Evolutionary conservation across 2,797 vertebrate genomes (phyloP).

Genomic region (Eremophila alpestris): DNA sequence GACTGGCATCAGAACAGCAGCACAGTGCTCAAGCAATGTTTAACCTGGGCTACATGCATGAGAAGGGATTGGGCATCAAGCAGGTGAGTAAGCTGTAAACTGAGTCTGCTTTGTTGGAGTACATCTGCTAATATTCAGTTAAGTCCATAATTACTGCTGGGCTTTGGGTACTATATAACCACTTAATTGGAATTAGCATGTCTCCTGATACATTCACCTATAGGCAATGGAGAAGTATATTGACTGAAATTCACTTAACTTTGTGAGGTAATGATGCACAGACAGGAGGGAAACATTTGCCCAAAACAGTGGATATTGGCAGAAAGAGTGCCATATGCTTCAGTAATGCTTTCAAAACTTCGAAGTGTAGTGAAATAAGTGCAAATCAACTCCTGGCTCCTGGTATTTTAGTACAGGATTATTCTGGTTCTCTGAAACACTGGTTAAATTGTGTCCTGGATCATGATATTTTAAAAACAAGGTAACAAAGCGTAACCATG

Average conservation of each 20-base stretch:
- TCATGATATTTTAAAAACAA: background rate
- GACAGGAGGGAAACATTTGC: background rate
- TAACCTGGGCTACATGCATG: conserved; percentile 98
- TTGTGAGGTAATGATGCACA: background rate
- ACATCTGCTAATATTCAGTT: background rate
- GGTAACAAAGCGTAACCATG: background rate
- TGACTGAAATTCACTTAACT: background rate
- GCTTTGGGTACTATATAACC: background rate
- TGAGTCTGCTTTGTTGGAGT: background rate
- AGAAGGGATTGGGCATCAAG: conserved; percentile 96
- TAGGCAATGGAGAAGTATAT: background rate
- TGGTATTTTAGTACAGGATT: background rate
- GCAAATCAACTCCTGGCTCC: background rate
- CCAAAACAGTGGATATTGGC: background rate
- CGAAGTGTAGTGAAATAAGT: background rate
- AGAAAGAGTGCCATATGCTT: background rate
- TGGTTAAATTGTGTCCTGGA: background rate
- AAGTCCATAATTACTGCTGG: background rate
- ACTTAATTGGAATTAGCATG: background rate
- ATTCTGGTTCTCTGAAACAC: background rate
- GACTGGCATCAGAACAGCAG: conserved; percentile 96
- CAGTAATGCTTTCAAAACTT: background rate
- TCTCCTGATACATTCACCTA: background rate
- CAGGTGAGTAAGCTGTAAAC: conserved; percentile 79
- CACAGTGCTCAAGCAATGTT: conserved; percentile 99